These are phyloP conservation scores for Dipodomys ordii DNA, from an alignment of 2,113 vertebrate species.

Conservation along the genomic window DNA sequence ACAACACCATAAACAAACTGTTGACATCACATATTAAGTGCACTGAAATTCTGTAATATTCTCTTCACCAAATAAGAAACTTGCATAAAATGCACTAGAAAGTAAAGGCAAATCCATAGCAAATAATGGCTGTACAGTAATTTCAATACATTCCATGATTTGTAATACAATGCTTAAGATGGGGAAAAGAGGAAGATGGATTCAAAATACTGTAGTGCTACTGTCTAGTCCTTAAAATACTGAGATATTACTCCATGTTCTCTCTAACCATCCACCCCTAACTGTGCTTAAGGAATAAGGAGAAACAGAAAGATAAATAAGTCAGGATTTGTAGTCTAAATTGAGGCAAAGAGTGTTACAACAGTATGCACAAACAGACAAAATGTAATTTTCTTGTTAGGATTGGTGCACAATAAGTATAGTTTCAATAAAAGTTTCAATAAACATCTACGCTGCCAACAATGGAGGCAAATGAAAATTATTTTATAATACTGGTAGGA, in stretches of 20 bases:
- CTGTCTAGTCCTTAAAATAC: not conserved
- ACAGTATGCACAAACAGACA: conserved; percentile 31
- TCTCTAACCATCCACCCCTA: not conserved
- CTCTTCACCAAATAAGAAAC: conserved; percentile 1
- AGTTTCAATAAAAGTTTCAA: not conserved
- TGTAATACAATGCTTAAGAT: not conserved
- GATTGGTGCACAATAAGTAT: not conserved
- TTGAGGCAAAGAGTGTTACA: not conserved
- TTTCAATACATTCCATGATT: conserved; percentile 26
- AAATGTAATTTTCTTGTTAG: not conserved
- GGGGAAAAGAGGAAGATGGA: conserved; percentile 13
- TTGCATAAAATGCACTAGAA: not conserved
- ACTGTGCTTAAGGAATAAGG: conserved; percentile 8
- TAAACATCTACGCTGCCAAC: not conserved
- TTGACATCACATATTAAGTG: conserved; percentile 19
- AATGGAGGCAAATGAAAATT: not conserved
- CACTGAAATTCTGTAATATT: conserved; percentile 40
- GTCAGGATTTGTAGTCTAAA: not conserved
- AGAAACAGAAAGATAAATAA: conserved; percentile 41
- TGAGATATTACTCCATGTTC: not conserved
- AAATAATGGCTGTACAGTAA: not conserved
- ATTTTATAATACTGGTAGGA: not conserved
- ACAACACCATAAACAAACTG: not conserved
- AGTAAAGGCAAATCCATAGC: not conserved
- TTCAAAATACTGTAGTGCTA: not conserved